Base-by-base conservation (phyloP, 2,797 vertebrate species). In the Crax fasciolata region DNA sequence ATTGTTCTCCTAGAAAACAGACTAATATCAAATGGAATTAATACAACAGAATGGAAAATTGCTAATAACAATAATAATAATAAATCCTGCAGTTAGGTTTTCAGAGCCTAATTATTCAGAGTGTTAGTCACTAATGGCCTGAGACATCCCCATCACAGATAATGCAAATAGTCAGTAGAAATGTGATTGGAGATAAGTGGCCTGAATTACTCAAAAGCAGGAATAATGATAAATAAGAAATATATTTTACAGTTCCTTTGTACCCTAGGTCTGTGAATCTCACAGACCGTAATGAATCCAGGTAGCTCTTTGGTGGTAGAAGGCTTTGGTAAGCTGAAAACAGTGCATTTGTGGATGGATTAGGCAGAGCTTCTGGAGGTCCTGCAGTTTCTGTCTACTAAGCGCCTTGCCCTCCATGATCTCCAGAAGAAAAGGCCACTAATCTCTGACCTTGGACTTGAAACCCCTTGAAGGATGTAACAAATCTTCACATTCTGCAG, bases 51-150 rank as follows among this genome's bases (percentile, higher is more conserved):
- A 91, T 54, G 13, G 86, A 95, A 97, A 96, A 96, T 90, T 90
- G 88, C 61, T 96, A 97, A 97, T 97, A 97, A 95, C 87, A 97
- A 84, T 95, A 94, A 78, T 79, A 93, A 83, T 68, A 92, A 92
- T 57, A 90, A 90, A 92, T 96, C 90, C 93, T 84, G 80, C 93
- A 85, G 75, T 97, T 96, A 91, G 92, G 77, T 83, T 97, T 97
- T 97, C 96, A 95, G 92, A 93, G 96, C 71, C 91, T 97, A 98
- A 98, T 98, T 98, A 97, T 96, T 98, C 97, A 97, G 95, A 87
- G 92, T 51, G 85, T 96, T 97, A 84, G 76, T 97, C 92, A 84
- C 97, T 98, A 98, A 98, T 97, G 96, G 96, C 81, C 95, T 23
- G 77, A 98, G 97, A 97, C 97, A 97, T 95, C 93, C 94, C 89